Conservation (phyloP, 2,888 invertebrate species). For the Helicoverpa assulta region DNA sequence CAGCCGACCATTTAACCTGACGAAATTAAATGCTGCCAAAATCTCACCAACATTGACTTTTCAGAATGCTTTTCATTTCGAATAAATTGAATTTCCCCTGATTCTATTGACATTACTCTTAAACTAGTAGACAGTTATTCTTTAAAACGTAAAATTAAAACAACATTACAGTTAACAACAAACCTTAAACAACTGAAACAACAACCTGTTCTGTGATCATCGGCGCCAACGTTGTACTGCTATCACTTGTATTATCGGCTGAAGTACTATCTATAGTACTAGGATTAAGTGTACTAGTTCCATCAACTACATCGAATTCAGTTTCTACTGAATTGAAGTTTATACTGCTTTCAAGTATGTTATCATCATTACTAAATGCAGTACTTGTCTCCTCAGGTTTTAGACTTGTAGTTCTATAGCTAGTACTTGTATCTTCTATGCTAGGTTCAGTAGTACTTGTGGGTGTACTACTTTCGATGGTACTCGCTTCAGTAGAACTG, state of each 20-base stretch:
- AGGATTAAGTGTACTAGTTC: slow-evolving; percentile 15
- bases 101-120: not conserved
- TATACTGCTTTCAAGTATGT: not conserved
- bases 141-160: slow-evolving; percentile 39
- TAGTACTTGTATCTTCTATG: not conserved
- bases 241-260: slow-evolving; percentile 20
- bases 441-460: slow-evolving; percentile 8
- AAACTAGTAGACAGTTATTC: slow-evolving; percentile 41
- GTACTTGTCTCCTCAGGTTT: slow-evolving; percentile 21
- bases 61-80: no score
- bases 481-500: slow-evolving; percentile 7
- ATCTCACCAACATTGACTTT: no score
- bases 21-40: no score
- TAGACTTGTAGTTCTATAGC: slow-evolving; percentile 10
- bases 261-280: not conserved
- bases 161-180: slow-evolving; percentile 58
- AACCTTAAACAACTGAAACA: slow-evolving; percentile 64
- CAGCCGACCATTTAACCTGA: no score
- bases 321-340: slow-evolving; percentile 15
- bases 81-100: no score
- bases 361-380: slow-evolving; percentile 4
- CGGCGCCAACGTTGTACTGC: slow-evolving; percentile 48
- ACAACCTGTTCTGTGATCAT: slow-evolving; percentile 67
- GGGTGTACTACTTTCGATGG: slow-evolving; percentile 6
- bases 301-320: slow-evolving; percentile 6